Evolutionary conservation across 2,888 invertebrate genomes (phyloP).

Genomic region (Timandra comae): DNA sequence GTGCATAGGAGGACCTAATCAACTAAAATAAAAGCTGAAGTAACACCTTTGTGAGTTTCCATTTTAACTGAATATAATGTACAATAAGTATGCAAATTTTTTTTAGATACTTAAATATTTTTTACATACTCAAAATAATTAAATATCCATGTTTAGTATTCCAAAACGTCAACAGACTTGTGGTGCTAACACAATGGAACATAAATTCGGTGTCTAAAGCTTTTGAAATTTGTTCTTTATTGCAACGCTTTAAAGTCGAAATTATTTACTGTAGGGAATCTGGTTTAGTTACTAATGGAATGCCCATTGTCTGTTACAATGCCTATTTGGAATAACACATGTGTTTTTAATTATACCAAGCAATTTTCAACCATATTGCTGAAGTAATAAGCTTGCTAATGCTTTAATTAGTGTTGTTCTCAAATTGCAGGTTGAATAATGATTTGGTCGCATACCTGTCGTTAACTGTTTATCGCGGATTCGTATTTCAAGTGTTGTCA

Average conservation of each 20-base stretch:
- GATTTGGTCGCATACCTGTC: slow-evolving; percentile 48
- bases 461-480: slow-evolving; percentile 32
- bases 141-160: slow-evolving; percentile 26
- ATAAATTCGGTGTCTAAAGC: slow-evolving; percentile 24
- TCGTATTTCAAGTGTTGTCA: too few species aligned
- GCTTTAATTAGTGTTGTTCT: slow-evolving; percentile 18
- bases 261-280: slow-evolving; percentile 19
- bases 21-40: too few species aligned
- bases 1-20: too few species aligned
- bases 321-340: slow-evolving; percentile 22
- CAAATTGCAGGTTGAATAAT: slow-evolving; percentile 51
- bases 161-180: slow-evolving; percentile 28
- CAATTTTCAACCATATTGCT: slow-evolving; percentile 1
- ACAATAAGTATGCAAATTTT: too few species aligned
- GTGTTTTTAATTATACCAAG: slow-evolving; percentile 22
- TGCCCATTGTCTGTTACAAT: slow-evolving; percentile 54
- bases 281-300: slow-evolving; percentile 40
- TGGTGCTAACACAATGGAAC: slow-evolving; percentile 37
- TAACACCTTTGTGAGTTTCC: too few species aligned
- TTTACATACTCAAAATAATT: too few species aligned
- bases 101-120: too few species aligned
- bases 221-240: slow-evolving; percentile 19
- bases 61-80: too few species aligned
- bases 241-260: slow-evolving; percentile 15
- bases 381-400: too few species aligned